Conservation (phyloP, 2,113 vertebrate genomes). For the Vulpes vulpes region DNA sequence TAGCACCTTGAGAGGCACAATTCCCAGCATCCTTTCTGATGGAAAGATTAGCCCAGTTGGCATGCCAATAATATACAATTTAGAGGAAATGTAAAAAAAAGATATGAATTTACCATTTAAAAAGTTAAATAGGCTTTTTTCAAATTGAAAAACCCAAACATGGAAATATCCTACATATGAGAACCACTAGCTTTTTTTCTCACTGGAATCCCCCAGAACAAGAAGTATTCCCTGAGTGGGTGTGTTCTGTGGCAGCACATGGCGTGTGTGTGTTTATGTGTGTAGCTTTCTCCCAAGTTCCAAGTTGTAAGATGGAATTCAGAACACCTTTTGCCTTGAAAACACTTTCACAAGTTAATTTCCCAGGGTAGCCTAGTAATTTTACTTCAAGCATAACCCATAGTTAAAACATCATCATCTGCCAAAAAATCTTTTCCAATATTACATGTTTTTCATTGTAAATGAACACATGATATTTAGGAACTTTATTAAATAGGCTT, state of each 20-base stretch:
- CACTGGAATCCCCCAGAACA: neutral
- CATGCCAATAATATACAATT: neutral
- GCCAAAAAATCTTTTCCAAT: constrained; percentile 23
- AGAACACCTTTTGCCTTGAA: constrained; percentile 32
- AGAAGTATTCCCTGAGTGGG: neutral
- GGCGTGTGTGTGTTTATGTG: neutral
- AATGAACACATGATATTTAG: neutral
- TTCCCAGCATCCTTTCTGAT: neutral
- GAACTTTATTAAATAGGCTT: neutral
- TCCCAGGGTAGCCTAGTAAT: constrained; percentile 37
- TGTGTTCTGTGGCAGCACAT: neutral
- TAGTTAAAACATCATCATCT: constrained; percentile 44
- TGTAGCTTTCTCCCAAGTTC: neutral
- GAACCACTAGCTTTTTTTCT: neutral
- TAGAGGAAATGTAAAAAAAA: constrained; percentile 10
- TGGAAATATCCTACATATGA: neutral
- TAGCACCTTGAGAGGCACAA: neutral
- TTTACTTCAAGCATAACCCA: neutral
- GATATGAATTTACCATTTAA: neutral
- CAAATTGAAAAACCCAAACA: neutral
- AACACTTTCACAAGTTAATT: constrained; percentile 59
- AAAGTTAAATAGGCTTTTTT: neutral
- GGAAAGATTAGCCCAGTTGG: neutral
- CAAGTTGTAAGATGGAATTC: constrained; percentile 55
- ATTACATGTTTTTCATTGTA: constrained; percentile 49